Conservation (phyloP, 2,888 invertebrate genomes). For the Drosophila antonietae region DNA sequence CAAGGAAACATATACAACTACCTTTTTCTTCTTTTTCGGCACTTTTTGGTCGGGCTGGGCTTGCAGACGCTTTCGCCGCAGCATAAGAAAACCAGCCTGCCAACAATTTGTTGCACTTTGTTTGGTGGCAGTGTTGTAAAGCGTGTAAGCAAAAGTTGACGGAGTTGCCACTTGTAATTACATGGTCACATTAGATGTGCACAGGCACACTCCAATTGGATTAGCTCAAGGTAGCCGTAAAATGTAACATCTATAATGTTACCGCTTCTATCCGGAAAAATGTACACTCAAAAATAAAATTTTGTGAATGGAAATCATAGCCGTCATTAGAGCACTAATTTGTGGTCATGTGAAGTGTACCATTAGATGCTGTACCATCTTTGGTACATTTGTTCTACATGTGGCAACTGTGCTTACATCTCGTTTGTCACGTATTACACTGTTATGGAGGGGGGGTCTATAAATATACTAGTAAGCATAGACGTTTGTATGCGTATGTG, state of each 20-base stretch:
- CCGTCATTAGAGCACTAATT: background rate
- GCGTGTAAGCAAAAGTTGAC: slow-evolving; percentile 41
- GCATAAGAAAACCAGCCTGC: slow-evolving; percentile 18
- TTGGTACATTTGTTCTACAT: slow-evolving; percentile 4
- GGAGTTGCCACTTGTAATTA: slow-evolving; percentile 47
- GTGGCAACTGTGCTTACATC: slow-evolving; percentile 34
- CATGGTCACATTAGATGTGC: slow-evolving; percentile 1
- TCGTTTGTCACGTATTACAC: slow-evolving; percentile 57
- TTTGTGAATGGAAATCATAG: background rate
- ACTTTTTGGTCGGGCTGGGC: slow-evolving; percentile 4
- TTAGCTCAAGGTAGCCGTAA: background rate
- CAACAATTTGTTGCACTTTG: slow-evolving; percentile 38
- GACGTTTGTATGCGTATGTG: background rate
- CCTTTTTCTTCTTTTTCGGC: slow-evolving; percentile 10
- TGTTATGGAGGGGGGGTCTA: slow-evolving; percentile 24
- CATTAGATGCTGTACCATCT: background rate
- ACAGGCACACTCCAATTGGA: slow-evolving; percentile 1
- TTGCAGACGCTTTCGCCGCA: slow-evolving; percentile 58
- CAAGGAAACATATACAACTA: slow-evolving; percentile 32
- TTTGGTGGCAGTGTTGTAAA: slow-evolving; percentile 59
- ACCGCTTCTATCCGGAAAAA: background rate
- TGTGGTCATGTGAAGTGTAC: background rate
- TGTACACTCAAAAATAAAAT: background rate
- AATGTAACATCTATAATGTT: background rate
- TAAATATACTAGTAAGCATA: slow-evolving; percentile 18